Base-by-base conservation (phyloP, 2,797 vertebrate genomes). In the Cryptoprocta ferox region DNA sequence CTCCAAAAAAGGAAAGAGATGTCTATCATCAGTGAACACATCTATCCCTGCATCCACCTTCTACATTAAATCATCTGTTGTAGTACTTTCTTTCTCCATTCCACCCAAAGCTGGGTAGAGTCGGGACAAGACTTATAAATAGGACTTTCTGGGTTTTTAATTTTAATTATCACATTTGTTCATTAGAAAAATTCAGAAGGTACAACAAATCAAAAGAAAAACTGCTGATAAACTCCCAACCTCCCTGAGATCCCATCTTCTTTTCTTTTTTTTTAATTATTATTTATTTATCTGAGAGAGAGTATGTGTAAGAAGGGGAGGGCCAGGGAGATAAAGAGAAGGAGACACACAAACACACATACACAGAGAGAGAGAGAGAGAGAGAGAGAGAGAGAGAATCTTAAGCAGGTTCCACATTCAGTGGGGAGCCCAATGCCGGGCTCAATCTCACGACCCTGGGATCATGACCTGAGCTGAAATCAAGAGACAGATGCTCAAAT, bases 111-210 rank as follows among this genome's bases (percentile, higher is more conserved):
- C 24, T 71, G 42, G n/a, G 14, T 35, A 75, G 3, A 6, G 12
- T 2, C 66, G 24, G 24, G 84, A 75, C 14, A 76, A 63, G 53
- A 56, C 24, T 76, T 76, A 59, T 12, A 95, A 95, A 76, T 14
- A 79, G 42, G 21, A 71, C 39, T 56, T 19, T 61, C 28, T 68
- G 10, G 45, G 32, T 83, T 42, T 2, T 71, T 71, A 28, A 6
- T 75, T 75, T 78, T 53, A 48, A 65, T 65, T 78, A 63, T 37
- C 84, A 35, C 21, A 45, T 53, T 83, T 0, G 0, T 21, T 63
- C 70, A 79, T 39, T 42, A 96, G 68, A 24, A 89, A 88, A 92
- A 71, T 42, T 70, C 21, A 63, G 70, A 70, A 93, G n/a, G n/a
- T 35, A 90, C 14, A 81, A 37, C 19, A 39, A 89, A 80, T 84